A percentile compares a stretch with the other conserved stretches of the same genome.
phyloP scores from a whole-genome alignment of 2,113 vertebrate genomes.

The Rynchops niger region DNA sequence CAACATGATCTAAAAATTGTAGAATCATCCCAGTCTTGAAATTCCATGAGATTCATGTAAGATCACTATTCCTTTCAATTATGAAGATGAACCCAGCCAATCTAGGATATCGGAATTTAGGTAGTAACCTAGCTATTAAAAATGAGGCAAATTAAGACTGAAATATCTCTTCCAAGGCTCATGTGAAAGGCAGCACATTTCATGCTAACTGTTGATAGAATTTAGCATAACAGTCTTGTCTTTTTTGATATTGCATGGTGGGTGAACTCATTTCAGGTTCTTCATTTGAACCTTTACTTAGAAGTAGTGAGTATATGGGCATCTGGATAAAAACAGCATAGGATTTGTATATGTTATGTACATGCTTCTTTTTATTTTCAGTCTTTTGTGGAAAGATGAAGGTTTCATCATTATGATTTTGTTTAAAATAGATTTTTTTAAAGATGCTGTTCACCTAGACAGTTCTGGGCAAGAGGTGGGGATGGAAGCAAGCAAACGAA shows the following conservation, averaged over 20 bases:
- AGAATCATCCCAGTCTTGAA: neutral
- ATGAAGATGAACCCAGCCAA: neutral
- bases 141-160: neutral
- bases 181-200: neutral
- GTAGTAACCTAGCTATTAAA: neutral
- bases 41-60: neutral
- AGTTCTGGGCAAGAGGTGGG: neutral
- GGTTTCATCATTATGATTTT: neutral
- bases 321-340: neutral
- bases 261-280: neutral
- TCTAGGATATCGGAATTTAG: neutral
- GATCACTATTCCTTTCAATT: neutral
- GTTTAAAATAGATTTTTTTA: neutral
- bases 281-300: neutral
- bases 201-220: neutral
- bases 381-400: neutral
- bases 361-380: neutral
- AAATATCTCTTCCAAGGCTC: neutral
- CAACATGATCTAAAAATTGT: neutral
- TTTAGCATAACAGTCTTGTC: neutral
- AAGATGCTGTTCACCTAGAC: neutral
- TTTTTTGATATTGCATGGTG: neutral
- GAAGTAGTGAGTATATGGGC: neutral
- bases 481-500: neutral
- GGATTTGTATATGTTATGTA: neutral